Percentiles rank a stretch among this genome's conserved stretches.
phyloP scores from a whole-genome alignment of 2,888 invertebrate species.

The Crocallis elinguaria region DNA sequence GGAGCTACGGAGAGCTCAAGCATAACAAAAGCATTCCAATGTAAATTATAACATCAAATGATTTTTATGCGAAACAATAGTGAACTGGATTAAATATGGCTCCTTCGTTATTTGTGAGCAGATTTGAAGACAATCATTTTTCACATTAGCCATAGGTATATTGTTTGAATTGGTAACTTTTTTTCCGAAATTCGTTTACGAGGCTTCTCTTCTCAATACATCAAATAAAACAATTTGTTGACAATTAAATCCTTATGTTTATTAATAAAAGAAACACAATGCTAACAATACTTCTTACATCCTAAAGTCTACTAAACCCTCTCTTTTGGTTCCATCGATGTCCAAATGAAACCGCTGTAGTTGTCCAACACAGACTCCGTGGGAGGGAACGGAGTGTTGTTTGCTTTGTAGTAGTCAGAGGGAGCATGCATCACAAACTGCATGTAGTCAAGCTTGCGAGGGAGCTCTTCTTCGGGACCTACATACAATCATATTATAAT shows the following conservation, averaged over 20 bases:
- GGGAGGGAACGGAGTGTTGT: slow-evolving; percentile 90
- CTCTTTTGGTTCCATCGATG: slow-evolving; percentile 82
- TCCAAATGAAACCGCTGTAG: slow-evolving; percentile 87
- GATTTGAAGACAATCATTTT: no score
- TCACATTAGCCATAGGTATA: no score
- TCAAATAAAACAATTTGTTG: no score
- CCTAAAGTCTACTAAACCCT: slow-evolving; percentile 45
- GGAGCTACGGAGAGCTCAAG: no score
- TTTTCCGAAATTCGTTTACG: no score
- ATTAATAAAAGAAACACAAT: slow-evolving; percentile 17
- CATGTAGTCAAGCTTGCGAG: slow-evolving; percentile 93
- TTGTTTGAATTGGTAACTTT: no score
- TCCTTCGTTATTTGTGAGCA: no score
- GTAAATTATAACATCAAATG: no score
- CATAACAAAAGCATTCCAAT: no score
- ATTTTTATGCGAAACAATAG: no score
- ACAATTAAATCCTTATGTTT: slow-evolving; percentile 12
- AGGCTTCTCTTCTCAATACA: no score
- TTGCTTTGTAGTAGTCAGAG: slow-evolving; percentile 93
- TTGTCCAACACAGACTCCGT: slow-evolving; percentile 74
- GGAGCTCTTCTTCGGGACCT: slow-evolving; percentile 96
- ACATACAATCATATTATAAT: slow-evolving; percentile 11
- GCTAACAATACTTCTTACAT: slow-evolving; percentile 1
- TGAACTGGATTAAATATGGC: no score
- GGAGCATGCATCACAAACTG: slow-evolving; percentile 97